Base-by-base conservation (phyloP, 2,888 invertebrate species). In the Choristoneura rosaceana region DNA sequence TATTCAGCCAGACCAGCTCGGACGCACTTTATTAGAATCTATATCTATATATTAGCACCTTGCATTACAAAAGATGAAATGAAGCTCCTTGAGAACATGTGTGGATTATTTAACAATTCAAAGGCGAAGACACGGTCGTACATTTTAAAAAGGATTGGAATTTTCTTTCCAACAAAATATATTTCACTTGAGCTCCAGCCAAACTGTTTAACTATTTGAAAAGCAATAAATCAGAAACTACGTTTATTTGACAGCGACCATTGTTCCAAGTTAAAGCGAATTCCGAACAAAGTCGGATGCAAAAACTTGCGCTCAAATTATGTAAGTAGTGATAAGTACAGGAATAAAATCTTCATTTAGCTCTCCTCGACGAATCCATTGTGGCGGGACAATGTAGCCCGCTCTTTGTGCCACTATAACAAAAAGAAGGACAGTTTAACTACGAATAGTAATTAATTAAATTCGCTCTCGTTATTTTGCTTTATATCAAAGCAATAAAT, bases 251-350 rank as follows among this genome's bases (percentile, higher is more conserved):
- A 69, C 73, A 65, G n/a, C 14, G 41, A 58, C 47, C 62, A 71
- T 71, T 71, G 67, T 71, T 68, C 67, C 55, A 68, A 71, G 38
- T 60, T 55, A 38, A 71, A 67, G 41, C 62, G 45, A 14, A 45
- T 62, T 61, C 62, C 67, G 67, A 67, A 68, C 71, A 63, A 64
- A 70, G 71, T 68, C 62, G 17, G 63, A 71, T 68, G 71, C 71
- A 71, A 71, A 64, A 71, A 68, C 67, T 71, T 63, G 71, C 55
- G 61, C 71, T 71, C 66, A 68, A 71, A 68, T 71, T 68, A 71
- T 71, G 71, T 71, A 71, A 71, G 67, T 71, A 68, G 67, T 71
- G 67, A 68, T 71, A 68, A 71, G 71, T 71, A 71, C 62, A 71
- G 67, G 71, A 68, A 71, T 67, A 71, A 67, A 71, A 71, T 71